A percentile compares a stretch with the other conserved stretches of the same genome.
phyloP scores from a whole-genome alignment of 2,113 vertebrate species.

The Syrrhaptes paradoxus region DNA sequence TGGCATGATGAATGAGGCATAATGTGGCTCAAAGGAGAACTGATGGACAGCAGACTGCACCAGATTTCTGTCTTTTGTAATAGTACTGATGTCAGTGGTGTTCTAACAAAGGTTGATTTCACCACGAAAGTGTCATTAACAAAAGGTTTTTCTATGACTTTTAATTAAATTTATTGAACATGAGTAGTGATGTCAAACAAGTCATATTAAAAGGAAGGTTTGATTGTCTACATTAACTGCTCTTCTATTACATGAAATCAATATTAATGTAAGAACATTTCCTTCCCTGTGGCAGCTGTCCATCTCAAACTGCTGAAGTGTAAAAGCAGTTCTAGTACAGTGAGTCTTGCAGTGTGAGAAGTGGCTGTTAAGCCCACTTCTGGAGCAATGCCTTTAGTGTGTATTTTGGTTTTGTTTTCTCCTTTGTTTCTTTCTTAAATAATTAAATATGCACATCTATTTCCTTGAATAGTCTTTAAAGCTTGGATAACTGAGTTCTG shows the following conservation, averaged over 20 bases:
- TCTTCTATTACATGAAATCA: not conserved
- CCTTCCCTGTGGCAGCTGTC: not conserved
- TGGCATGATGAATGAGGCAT: conserved; percentile 12
- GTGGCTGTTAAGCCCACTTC: not conserved
- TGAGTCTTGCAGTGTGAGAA: not conserved
- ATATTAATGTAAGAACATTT: not conserved
- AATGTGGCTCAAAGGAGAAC: not conserved
- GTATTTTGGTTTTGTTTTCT: no score
- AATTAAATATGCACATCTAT: not conserved
- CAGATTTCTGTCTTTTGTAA: not conserved
- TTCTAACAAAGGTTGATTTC: not conserved
- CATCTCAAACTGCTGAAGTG: not conserved
- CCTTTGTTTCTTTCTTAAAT: not conserved
- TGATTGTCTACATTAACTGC: not conserved
- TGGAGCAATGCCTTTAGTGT: not conserved
- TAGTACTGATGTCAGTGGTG: not conserved
- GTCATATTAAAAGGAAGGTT: not conserved
- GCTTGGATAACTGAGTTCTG: not conserved
- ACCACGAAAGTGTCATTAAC: not conserved
- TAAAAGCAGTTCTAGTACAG: not conserved
- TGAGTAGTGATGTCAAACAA: not conserved
- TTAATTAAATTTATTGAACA: not conserved
- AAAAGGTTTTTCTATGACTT: not conserved
- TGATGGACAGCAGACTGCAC: not conserved
- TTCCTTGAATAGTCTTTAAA: not conserved